Evolutionary conservation across 2,113 vertebrate genomes (phyloP), one percentile per base, ranked within the genome.

Genomic region (Toxotes jaculatrix): DNA sequence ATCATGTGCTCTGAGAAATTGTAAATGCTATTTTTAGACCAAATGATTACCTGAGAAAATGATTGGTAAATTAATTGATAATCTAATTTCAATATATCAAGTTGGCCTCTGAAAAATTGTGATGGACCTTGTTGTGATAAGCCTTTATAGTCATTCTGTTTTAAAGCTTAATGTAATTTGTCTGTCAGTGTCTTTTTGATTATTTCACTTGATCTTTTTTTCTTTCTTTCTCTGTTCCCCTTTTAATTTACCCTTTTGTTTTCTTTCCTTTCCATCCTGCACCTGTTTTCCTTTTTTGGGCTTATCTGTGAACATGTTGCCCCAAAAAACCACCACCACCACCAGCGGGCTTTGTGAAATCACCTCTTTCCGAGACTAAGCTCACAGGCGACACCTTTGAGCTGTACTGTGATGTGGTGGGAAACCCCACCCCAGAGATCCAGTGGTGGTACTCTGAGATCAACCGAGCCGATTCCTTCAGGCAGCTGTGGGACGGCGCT

Each of bases 391-490:
- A 99, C 95, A 95, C 96, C 93, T 98, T 98, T 96, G 97, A 98
- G 95, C 96, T 99, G 94, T 98, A 98, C 96, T 98, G 97, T 95
- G 98, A 99, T 72, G 97, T 98, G 92, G 95, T 98, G 93, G 98
- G 97, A 90, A 97, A 91, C 92, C 97, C 98, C 94, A 97, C 97
- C 87, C 98, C 98, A 68, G 98, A 99, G 95, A 97, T 99, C 96
- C 98, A 99, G 95, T 99, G 98, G 98, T 99, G 98, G 98, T 99
- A 98, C 89, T 96, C 97, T 31, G 97, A 98, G 96, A 96, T 97
- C 93, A 98, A 99, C 97, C 95, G 95, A 82, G 97, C 95, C 65
- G 97, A 98, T 94, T 96, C 96, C 94, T 99, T 99, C 96, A 96
- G 96, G 95, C 97, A 98, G 93, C 96, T 98, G 93, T 98, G 97